Evolutionary conservation across 2,113 vertebrate genomes (phyloP), one percentile per base, ranked within the genome.

Genomic region (Chlamydotis undulata): DNA sequence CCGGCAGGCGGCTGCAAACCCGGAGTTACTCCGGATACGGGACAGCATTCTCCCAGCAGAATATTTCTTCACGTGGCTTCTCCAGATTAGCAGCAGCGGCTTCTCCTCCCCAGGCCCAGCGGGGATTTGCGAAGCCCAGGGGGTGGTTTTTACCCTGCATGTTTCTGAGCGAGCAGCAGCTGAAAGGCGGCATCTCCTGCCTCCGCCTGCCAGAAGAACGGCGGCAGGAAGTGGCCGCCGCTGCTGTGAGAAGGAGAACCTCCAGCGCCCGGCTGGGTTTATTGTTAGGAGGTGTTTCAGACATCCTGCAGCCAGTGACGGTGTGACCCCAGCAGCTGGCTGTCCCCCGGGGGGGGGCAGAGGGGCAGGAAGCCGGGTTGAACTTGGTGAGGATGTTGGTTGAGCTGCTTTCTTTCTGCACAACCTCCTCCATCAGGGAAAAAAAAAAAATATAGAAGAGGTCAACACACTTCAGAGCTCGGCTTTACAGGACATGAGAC

Each of bases 31-130:
- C 1, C 0, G 61, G 57, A 28, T 3, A n/a, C 0, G 28, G 69
- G 23, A 73, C 57, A 39, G 12, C 3, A 2, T 47, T 45, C n/a
- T 28, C 57, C 52, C 4, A 11, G 7, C 2, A 4, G 28, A 47
- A 64, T 18, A 11, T 7, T 7, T 26, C 82, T 25, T 41, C 37
- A 29, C 0, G 0, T 3, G 10, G 33, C 28, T 39, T 59, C 60
- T 60, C 7, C 0, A 0, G n/a, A 7, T 55, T 9, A 68, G 33
- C 77, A 37, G 47, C 0, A 0, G 29, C 1, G 5, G 43, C 52
- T 52, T 52, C 90, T 70, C 43, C 68, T 73, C 63, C 50, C 33
- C 5, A 18, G 37, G 12, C 3, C 1, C 1, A 5, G 43, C 24
- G 21, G 21, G 39, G 26, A 31, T 21, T 49, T 37, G 47, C 29